These are phyloP conservation scores for Cheilosia variabilis DNA, from an alignment of 2,888 invertebrate genomes.

Conservation along the genomic window DNA sequence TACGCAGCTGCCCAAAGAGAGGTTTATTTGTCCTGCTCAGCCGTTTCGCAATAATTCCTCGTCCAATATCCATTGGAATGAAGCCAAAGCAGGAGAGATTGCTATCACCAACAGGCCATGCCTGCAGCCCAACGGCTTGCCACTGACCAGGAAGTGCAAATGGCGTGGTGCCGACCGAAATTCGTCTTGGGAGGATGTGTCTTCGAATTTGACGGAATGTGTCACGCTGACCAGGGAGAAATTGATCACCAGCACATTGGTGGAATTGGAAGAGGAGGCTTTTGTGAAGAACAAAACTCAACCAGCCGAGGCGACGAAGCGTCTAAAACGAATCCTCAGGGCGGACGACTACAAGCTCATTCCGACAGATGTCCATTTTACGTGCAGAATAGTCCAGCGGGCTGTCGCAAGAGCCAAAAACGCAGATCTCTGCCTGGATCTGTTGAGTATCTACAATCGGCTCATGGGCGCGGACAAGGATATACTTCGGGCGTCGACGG, in stretches of 20 bases:
- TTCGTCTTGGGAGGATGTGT: slow-evolving; percentile 85
- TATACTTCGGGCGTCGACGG: slow-evolving; percentile 79
- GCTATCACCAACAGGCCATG: slow-evolving; percentile 81
- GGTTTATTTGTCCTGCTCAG: slow-evolving; percentile 1
- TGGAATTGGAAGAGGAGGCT: slow-evolving; percentile 77
- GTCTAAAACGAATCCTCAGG: slow-evolving; percentile 41
- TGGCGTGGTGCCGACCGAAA: slow-evolving; percentile 84
- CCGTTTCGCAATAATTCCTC: slow-evolving; percentile 22
- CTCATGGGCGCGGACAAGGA: slow-evolving; percentile 84
- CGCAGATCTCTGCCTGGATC: slow-evolving; percentile 72
- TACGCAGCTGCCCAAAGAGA: background rate
- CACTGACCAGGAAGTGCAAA: slow-evolving; percentile 85
- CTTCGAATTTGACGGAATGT: slow-evolving; percentile 76
- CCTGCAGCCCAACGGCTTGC: slow-evolving; percentile 85
- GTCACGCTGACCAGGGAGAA: slow-evolving; percentile 76
- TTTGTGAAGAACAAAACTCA: background rate
- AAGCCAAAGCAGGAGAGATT: slow-evolving; percentile 5
- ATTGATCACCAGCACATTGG: slow-evolving; percentile 76
- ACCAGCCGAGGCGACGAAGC: slow-evolving; percentile 18
- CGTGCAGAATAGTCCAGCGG: slow-evolving; percentile 80
- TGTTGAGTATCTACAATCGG: slow-evolving; percentile 83
- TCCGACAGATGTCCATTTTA: slow-evolving; percentile 86
- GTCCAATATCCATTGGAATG: slow-evolving; percentile 20
- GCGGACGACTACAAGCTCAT: slow-evolving; percentile 81
- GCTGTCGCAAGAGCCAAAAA: slow-evolving; percentile 75